Evolutionary conservation across 2,797 vertebrate species (phyloP), one percentile per base, ranked within the genome.

Genomic region (Pogonophryne albipinna): DNA sequence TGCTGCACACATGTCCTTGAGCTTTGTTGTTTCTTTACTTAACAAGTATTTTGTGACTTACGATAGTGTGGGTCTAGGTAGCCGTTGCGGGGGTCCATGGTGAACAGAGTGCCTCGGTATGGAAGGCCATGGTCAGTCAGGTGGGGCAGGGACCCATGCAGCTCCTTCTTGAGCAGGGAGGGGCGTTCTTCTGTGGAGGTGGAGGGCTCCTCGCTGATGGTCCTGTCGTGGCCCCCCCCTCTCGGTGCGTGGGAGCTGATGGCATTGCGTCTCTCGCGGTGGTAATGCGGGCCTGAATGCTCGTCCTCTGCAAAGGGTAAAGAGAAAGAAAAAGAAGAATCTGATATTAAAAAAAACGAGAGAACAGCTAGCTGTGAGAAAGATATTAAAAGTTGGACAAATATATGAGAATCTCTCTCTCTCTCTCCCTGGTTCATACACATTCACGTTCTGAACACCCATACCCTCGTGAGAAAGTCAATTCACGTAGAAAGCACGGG

Each of bases 91-190:
- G 97, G 97, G 88, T 99, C 98, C 98, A 99, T 99, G 38, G 98
- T 89, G 58, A 99, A 99, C 78, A 99, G 93, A 0, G 98, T 96
- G 76, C 97, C 97, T 0, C 97, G 94, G 83, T 99, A 99, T 0
- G 97, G 97, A 75, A 99, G 92, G 0, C 96, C 95, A 88, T 97
- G 97, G 72, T 99, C 98, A 0, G 95, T 87, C 90, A 99, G 94
- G 85, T 98, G 97, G 3, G 97, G 96, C 70, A 99, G 92, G 87
- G 97, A 97, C 82, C 96, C 93, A 84, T 97, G 97, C 82, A 97
- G 95, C 95, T 99, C 98, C 92, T 99, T 99, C 94, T 99, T 99
- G 90, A 99, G 97, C 93, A 97, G 83, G 38, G 97, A 96, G 85
- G 97, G 95, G 70, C 96, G 96, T 65, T 99, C 98, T 44, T 99